A percentile compares a stretch with the other conserved stretches of the same genome.
These are phyloP conservation scores for Limnephilus auricula DNA, from an alignment of 2,888 invertebrate genomes.

Conservation along the genomic window DNA sequence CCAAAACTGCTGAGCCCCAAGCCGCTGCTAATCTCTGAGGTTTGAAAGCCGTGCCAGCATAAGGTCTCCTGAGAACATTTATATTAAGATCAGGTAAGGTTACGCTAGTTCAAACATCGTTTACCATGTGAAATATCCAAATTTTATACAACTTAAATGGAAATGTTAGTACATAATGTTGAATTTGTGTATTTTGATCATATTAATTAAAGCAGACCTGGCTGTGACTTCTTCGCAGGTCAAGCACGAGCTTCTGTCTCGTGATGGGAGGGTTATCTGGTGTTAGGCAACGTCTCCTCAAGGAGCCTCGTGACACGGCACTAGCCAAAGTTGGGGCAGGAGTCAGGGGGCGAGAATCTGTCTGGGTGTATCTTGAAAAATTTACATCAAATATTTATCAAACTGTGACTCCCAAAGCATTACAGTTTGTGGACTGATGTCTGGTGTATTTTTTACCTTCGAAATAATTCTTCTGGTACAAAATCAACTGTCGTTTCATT, in stretches of 20 bases:
- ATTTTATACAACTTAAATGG: not conserved
- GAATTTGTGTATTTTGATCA: not conserved
- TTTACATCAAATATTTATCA: not conserved
- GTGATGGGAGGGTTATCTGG: conserved; percentile 82
- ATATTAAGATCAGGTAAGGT: not conserved
- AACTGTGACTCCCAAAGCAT: not conserved
- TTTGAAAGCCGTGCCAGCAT: conserved; percentile 75
- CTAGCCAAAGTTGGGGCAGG: conserved; percentile 88
- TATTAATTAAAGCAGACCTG: conserved; percentile 73
- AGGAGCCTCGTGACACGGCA: conserved; percentile 83
- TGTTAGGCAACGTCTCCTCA: conserved; percentile 82
- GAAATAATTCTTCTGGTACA: conserved; percentile 86
- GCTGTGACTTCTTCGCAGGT: conserved; percentile 83
- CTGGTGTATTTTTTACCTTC: conserved; percentile 72
- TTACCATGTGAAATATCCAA: not conserved
- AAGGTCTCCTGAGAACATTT: conserved; percentile 73
- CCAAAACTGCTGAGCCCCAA: conserved; percentile 71
- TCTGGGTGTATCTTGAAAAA: conserved; percentile 84
- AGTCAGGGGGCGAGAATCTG: conserved; percentile 89
- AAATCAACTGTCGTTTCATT: conserved; percentile 78
- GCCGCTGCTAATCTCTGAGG: conserved; percentile 74
- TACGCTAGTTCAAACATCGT: not conserved
- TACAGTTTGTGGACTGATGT: not conserved
- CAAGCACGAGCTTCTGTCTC: conserved; percentile 84
- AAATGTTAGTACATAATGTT: not conserved